A percentile compares a stretch with the other conserved stretches of the same genome.
Conservation (phyloP, 2,888 invertebrate species). For the Clostera curtula region DNA sequence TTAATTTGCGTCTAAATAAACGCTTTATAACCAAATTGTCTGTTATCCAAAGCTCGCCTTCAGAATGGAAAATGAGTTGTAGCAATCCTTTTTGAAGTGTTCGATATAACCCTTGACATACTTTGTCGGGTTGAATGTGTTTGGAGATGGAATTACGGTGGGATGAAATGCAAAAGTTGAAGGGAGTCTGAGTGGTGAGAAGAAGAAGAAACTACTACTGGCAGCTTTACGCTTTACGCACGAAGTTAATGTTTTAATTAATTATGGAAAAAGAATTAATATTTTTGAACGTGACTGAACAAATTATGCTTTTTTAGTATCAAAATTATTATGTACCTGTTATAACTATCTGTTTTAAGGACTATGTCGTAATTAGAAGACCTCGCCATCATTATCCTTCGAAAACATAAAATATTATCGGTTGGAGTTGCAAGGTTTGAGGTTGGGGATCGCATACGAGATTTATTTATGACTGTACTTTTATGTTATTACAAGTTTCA, state of each 20-base stretch:
- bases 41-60: slow-evolving; percentile 6
- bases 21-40: background rate
- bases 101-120: slow-evolving; percentile 16
- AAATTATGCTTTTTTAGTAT: too few species aligned
- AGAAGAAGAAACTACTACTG: too few species aligned
- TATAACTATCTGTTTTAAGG: slow-evolving; percentile 46
- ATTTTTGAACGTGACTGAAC: too few species aligned
- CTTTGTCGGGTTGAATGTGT: slow-evolving; percentile 15
- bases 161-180: slow-evolving; percentile 12
- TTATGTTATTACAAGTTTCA: too few species aligned
- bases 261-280: too few species aligned
- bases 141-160: slow-evolving; percentile 19
- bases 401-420: slow-evolving; percentile 36
- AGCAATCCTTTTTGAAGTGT: slow-evolving; percentile 16
- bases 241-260: too few species aligned
- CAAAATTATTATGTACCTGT: too few species aligned
- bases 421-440: slow-evolving; percentile 18
- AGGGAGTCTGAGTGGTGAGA: too few species aligned
- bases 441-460: too few species aligned
- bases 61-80: slow-evolving; percentile 10
- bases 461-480: too few species aligned
- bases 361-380: slow-evolving; percentile 37
- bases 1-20: background rate
- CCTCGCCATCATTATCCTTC: slow-evolving; percentile 27
- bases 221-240: too few species aligned